Evolutionary conservation across 2,113 vertebrate genomes (phyloP).

Genomic region (Dasypus novemcinctus): DNA sequence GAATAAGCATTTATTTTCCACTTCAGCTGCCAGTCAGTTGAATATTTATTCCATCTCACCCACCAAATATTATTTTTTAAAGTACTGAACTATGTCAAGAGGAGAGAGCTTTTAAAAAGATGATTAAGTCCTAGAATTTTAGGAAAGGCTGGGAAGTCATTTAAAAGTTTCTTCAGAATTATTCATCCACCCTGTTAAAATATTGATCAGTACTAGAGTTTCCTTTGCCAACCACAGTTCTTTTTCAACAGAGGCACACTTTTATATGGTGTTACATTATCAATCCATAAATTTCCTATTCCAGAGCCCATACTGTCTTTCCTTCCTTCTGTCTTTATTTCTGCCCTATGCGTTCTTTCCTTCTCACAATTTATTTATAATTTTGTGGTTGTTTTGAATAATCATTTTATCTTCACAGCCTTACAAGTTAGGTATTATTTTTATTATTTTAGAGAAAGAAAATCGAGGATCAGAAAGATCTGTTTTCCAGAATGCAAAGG

Average conservation of each 20-base stretch:
- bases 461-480: neutral
- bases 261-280: neutral
- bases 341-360: too few relatives aligned
- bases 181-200: slow-evolving; percentile 69
- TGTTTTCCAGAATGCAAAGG: neutral
- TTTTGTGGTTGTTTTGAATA: neutral
- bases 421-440: neutral
- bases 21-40: neutral
- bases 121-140: slow-evolving; percentile 56
- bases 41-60: slow-evolving; percentile 55
- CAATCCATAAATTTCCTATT: neutral
- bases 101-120: slow-evolving; percentile 53
- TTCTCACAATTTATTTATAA: neutral
- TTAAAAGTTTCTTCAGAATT: slow-evolving; percentile 70
- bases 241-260: neutral
- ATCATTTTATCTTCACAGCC: neutral
- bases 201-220: slow-evolving; percentile 62
- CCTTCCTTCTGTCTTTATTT: too few relatives aligned
- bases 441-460: neutral
- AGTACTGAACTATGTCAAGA: slow-evolving; percentile 44
- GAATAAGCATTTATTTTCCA: slow-evolving; percentile 1
- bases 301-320: neutral
- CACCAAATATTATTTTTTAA: slow-evolving; percentile 62
- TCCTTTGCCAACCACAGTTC: neutral
- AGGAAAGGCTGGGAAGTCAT: slow-evolving; percentile 64